Conservation (phyloP, 1,140 invertebrate species). For the silkworm (Bombyx mori) region DNA sequence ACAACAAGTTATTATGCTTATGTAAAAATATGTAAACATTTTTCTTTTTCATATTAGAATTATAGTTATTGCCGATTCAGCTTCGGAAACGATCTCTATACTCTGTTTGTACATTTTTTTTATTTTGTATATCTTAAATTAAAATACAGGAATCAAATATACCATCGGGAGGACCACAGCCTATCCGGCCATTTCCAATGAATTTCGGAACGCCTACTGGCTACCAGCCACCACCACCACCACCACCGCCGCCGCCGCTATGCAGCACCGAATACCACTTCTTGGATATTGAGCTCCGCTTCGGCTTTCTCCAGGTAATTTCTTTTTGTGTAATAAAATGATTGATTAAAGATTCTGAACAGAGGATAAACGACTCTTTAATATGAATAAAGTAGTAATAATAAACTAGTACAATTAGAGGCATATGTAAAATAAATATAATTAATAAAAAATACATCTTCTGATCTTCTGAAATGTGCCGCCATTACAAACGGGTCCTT, state of each 20-base stretch:
- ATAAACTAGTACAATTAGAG: no score
- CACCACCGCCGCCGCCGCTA: slow-evolving; percentile 61
- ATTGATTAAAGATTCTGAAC: not conserved
- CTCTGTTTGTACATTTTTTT: no score
- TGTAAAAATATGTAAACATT: no score
- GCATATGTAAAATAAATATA: no score
- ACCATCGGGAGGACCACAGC: slow-evolving; percentile 18
- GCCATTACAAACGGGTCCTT: no score
- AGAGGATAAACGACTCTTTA: not conserved
- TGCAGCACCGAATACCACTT: slow-evolving; percentile 87
- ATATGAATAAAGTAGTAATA: no score
- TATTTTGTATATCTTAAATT: no score
- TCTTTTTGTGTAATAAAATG: not conserved
- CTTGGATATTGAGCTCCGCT: slow-evolving; percentile 93
- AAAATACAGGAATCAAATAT: slow-evolving; percentile 25
- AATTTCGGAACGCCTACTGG: slow-evolving; percentile 30
- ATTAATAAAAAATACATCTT: no score
- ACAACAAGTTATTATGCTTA: no score
- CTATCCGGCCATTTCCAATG: slow-evolving; percentile 35
- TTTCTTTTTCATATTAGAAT: no score
- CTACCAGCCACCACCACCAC: slow-evolving; percentile 25
- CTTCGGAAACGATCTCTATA: no score
- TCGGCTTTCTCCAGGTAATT: slow-evolving; percentile 90
- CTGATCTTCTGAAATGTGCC: not conserved
- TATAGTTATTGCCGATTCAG: no score